These are phyloP conservation scores for Coregonus suidteri DNA, from an alignment of 2,797 vertebrate genomes.

Conservation along the genomic window DNA sequence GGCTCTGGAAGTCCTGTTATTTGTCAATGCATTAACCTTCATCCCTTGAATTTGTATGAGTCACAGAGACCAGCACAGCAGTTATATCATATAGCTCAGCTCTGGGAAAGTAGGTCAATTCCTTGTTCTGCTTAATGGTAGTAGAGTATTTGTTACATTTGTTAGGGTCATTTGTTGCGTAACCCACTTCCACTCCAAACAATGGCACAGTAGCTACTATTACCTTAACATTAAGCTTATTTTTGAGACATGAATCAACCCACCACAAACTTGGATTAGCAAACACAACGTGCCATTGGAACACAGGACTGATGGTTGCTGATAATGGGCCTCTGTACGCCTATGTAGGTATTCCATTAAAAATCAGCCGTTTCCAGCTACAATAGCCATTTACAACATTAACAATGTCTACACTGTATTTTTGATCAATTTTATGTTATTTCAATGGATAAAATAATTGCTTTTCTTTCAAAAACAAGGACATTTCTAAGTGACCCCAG, in stretches of 20 bases:
- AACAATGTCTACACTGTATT: too few relatives aligned
- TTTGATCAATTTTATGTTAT: too few relatives aligned
- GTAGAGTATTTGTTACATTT: constrained; percentile 22
- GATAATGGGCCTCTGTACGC: too few relatives aligned
- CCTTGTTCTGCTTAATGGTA: constrained; percentile 22
- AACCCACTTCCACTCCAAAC: constrained; percentile 46
- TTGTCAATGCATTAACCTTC: background rate
- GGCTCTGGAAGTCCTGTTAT: background rate
- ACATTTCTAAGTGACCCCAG: too few relatives aligned
- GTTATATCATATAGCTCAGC: constrained; percentile 15
- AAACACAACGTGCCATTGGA: too few relatives aligned
- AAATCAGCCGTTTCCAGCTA: too few relatives aligned
- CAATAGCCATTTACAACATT: too few relatives aligned
- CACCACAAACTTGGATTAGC: background rate
- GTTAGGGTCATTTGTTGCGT: constrained; percentile 4
- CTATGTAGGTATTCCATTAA: too few relatives aligned
- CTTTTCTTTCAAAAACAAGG: too few relatives aligned
- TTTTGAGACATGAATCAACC: constrained; percentile 14
- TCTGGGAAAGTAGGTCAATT: constrained; percentile 15
- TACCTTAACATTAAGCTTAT: constrained; percentile 12
- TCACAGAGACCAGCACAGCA: constrained; percentile 27
- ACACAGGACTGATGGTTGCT: too few relatives aligned
- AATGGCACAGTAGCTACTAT: constrained; percentile 38
- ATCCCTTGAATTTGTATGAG: background rate
- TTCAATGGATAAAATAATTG: too few relatives aligned